These are phyloP conservation scores for Podocnemis expansa DNA, from an alignment of 2,113 vertebrate species.

Conservation along the genomic window DNA sequence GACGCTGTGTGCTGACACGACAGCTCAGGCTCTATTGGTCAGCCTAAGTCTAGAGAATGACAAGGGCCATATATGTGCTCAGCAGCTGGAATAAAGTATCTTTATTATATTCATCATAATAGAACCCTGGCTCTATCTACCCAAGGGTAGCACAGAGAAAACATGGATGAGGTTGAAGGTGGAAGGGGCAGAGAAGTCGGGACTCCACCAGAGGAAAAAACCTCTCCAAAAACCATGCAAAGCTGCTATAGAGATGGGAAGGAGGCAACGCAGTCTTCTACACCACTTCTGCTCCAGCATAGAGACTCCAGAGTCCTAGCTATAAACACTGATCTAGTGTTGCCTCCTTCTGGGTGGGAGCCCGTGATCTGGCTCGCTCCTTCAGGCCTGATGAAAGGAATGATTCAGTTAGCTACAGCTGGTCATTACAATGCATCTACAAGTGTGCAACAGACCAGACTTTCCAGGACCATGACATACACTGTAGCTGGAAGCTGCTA, in stretches of 20 bases:
- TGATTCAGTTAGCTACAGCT: slow-evolving; percentile 55
- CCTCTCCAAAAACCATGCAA: background rate
- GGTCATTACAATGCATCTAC: background rate
- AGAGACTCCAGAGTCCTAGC: background rate
- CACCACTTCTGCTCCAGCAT: background rate
- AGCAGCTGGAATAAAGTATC: background rate
- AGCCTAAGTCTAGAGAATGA: background rate
- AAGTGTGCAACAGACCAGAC: background rate
- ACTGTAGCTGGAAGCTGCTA: slow-evolving; percentile 22
- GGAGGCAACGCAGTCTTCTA: no score
- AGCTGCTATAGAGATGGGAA: background rate
- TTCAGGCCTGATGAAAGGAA: slow-evolving; percentile 51
- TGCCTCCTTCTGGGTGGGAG: slow-evolving; percentile 10
- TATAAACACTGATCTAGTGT: slow-evolving; percentile 28
- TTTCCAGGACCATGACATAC: background rate
- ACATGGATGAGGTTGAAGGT: background rate
- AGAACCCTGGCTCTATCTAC: background rate
- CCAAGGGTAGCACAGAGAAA: background rate
- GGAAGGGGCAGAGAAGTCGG: background rate
- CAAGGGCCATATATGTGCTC: background rate
- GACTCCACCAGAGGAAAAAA: background rate
- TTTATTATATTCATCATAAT: background rate
- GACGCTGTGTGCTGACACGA: background rate
- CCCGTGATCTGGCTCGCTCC: slow-evolving; percentile 38
- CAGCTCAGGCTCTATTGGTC: background rate